Evolutionary conservation across 2,113 vertebrate species (phyloP).

Genomic region (Dasypus novemcinctus): DNA sequence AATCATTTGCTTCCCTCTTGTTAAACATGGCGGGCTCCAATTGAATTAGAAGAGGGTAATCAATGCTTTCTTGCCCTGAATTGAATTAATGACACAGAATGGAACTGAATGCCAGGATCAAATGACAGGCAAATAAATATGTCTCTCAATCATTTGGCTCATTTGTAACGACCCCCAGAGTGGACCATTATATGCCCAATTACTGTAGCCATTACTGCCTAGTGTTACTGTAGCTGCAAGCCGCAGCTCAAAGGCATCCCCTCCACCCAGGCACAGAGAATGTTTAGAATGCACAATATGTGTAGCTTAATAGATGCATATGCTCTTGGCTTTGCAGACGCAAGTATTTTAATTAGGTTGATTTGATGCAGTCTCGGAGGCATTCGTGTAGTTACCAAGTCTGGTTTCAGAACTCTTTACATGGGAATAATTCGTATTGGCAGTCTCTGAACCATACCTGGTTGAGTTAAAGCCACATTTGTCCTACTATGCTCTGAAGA

Average conservation of each 20-base stretch:
- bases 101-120: constrained; percentile 7
- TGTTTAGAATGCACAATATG: not conserved
- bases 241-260: constrained; percentile 14
- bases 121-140: not conserved
- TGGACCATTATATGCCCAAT: not conserved
- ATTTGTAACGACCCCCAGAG: not conserved
- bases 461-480: not conserved
- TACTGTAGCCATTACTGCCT: not conserved
- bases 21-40: not conserved
- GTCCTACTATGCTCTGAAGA: not conserved
- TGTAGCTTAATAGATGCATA: not conserved
- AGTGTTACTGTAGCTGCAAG: constrained; percentile 9
- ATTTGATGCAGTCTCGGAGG: not conserved
- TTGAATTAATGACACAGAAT: constrained; percentile 35
- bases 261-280: not conserved
- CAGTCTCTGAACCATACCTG: not conserved
- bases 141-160: constrained; percentile 18
- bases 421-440: not conserved
- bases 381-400: not conserved
- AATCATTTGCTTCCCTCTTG: constrained; percentile 21
- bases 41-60: constrained; percentile 36
- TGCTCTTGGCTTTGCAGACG: constrained; percentile 29
- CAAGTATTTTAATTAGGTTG: constrained; percentile 31
- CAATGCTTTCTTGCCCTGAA: constrained; percentile 23
- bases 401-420: not conserved